Evolutionary conservation across 1,140 invertebrate genomes (phyloP), one percentile per base, ranked within the genome.

Genomic region (Hydropsyche tenuis): DNA sequence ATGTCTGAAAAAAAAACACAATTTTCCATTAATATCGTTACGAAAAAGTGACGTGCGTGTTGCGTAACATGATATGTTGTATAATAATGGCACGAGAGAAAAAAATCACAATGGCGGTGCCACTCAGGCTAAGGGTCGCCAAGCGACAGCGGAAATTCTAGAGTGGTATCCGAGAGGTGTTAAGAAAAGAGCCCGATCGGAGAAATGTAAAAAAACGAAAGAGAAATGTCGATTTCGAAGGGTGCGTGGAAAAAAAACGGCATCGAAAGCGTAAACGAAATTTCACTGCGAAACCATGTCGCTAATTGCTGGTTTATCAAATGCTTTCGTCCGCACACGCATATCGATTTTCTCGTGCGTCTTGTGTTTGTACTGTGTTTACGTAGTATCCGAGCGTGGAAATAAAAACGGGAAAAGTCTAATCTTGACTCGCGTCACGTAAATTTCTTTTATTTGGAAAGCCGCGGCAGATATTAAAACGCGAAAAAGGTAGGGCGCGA

Each of bases 1-100:
- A 81, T 86, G 85, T 78, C 85, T 86, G 83, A 68, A 85, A 85
- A 45, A n/a, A n/a, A 25, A 0, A 12, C 12, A 23, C 5, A 71
- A 0, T 27, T 27, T 23, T 14, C 18, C 9, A 4, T 63, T 63
- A 63, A n/a, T 63, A 11, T 63, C 16, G 30, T 37, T n/a, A n/a
- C 30, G 30, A 37, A 37, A 37, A 18, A 1, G 18, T 1, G 9
- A 18, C 48, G 16, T 53, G 16, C 6, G 48, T 53, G 48, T 53
- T 53, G 20, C 16, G 48, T 20, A 53, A 53, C 48, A 20, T 37
- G 30, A 37, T 37, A 37, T 9, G 30, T 37, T 9, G 30, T 9
- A 37, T 37, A 37, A 37, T 37, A 37, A 9, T 3, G 30, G 30
- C 9, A 37, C 9, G 30, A 37, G n/a, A n/a, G n/a, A 37, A 37